Conservation (phyloP, 53 echinoderm and acorn worm species). For the Glandiceps talaboti region DNA sequence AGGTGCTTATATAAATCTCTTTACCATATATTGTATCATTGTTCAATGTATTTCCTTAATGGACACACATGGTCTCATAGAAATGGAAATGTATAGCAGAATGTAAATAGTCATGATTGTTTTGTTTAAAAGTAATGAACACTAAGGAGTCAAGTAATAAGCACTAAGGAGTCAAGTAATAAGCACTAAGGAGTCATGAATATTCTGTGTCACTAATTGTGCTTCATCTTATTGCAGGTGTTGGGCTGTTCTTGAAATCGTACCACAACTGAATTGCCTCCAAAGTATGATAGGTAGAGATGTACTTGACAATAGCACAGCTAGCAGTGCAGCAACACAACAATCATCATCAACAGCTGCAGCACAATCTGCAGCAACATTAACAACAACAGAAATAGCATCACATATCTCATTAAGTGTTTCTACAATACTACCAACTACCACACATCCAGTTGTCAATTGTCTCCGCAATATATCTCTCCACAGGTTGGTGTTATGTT, state of each 20-base stretch:
- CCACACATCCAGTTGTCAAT: not conserved
- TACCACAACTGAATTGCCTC: constrained; percentile 51
- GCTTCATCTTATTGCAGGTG: constrained; percentile 31
- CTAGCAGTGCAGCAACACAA: constrained; percentile 16
- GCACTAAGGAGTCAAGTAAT: not conserved
- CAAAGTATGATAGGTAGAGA: not conserved
- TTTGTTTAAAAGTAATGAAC: not conserved
- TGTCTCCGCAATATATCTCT: not conserved
- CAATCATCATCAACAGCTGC: constrained; percentile 17
- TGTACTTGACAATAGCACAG: constrained; percentile 1
- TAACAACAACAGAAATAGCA: constrained; percentile 16
- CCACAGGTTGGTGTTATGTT: constrained; percentile 12
- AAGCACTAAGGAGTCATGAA: not conserved
- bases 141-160: not conserved
- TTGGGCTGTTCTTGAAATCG: constrained; percentile 85
- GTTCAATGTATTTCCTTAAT: no score
- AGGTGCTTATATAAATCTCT: no score
- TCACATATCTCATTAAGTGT: not conserved
- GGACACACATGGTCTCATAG: no score
- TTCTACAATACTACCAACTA: not conserved
- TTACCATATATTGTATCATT: no score
- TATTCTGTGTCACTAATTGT: not conserved
- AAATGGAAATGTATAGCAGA: no score
- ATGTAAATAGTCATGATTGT: no score
- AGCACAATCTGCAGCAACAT: constrained; percentile 6